Evolutionary conservation across 2,888 invertebrate genomes (phyloP).

Genomic region (Pollenia labialis): DNA sequence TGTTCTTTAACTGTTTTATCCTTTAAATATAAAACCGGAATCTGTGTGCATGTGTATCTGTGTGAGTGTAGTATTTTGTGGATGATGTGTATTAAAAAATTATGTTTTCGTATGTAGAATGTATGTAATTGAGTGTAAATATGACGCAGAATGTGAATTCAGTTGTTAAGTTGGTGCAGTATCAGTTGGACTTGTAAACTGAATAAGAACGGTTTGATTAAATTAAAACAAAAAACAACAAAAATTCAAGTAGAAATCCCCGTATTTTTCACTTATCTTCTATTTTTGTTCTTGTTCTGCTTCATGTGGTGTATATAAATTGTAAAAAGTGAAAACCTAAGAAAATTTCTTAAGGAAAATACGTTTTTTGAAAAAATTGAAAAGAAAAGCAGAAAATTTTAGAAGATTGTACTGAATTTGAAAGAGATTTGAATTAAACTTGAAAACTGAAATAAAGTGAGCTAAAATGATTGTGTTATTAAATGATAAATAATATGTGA

Average conservation of each 20-base stretch:
- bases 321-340: slow-evolving; percentile 7
- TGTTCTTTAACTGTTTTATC: slow-evolving; percentile 18
- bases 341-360: slow-evolving; percentile 9
- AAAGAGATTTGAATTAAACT: neutral
- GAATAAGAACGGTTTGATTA: slow-evolving; percentile 70
- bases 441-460: slow-evolving; percentile 5
- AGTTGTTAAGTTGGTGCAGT: slow-evolving; percentile 73
- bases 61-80: slow-evolving; percentile 30
- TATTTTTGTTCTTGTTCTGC: slow-evolving; percentile 51
- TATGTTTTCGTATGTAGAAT: slow-evolving; percentile 60
- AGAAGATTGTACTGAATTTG: neutral
- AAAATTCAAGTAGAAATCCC: slow-evolving; percentile 40
- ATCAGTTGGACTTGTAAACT: slow-evolving; percentile 72
- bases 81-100: slow-evolving; percentile 41
- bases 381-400: slow-evolving; percentile 4
- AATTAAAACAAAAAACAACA: slow-evolving; percentile 24
- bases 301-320: slow-evolving; percentile 51
- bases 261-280: slow-evolving; percentile 57
- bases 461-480: slow-evolving; percentile 55
- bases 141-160: slow-evolving; percentile 72
- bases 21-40: neutral
- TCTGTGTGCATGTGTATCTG: neutral
- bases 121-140: slow-evolving; percentile 72
- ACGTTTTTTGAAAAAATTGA: neutral
- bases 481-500: slow-evolving; percentile 31